Evolutionary conservation across 2,797 vertebrate species (phyloP), one percentile per base, ranked within the genome.

Genomic region (Limnodromus scolopaceus): DNA sequence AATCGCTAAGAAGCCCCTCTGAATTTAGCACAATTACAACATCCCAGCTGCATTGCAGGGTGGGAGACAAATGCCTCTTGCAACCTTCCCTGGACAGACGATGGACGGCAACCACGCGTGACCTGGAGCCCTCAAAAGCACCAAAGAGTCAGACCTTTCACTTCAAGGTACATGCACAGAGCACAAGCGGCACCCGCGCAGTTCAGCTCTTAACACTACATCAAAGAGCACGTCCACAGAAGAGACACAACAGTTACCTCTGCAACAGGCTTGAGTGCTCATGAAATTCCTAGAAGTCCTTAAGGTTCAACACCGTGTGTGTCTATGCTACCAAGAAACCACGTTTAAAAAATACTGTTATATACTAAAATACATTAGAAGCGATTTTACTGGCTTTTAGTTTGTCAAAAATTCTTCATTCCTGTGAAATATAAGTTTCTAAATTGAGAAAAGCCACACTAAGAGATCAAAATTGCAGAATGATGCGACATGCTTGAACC

Each of bases 301-400:
- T 24, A 3, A n/a, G 74, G 16, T 9, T 49, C 48, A 10, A 7
- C 3, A 16, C 64, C 49, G 0, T 14, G 11, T 5, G 9, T 1
- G 6, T 4, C 80, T 18, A 20, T 8, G 55, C 46, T 5, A 18
- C 32, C 51, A 46, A 39, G 24, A 68, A 77, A 38, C 23, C 25
- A 1, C 0, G 0, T 23, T n/a, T 22, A 11, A 13, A 69, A 77
- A 10, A 89, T 0, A n/a, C 5, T 38, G 20, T 1, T 70, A 14
- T 4, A 43, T 4, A 12, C 10, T 3, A n/a, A 28, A 55, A 10
- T 1, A 18, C 12, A 16, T 45, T 25, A 46, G 12, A 60, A 25
- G 11, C 7, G 2, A 24, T 25, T 57, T 76, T 55, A n/a, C 28
- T 61, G 46, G 18, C 45, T 57, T 84, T n/a, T 48, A 1, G 2